These are phyloP conservation scores for Orientallactaga bullata DNA, from an alignment of 2,113 vertebrate genomes.

Conservation along the genomic window DNA sequence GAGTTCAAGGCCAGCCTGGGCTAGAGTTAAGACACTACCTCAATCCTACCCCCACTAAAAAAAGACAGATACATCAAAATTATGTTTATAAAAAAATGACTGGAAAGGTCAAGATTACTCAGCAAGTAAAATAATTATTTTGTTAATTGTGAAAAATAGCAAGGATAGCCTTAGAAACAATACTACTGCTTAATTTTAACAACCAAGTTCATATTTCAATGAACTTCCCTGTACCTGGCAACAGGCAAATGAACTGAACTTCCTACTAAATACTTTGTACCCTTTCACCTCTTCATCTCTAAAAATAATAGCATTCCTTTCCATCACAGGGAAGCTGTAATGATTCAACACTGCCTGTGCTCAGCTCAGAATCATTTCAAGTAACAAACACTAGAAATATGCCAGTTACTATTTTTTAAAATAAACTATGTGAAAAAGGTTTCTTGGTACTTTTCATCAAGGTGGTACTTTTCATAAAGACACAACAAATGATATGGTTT, in stretches of 20 bases:
- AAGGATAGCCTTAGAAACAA: not conserved
- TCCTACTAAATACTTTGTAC: not conserved
- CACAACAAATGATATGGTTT: not conserved
- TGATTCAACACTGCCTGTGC: not conserved
- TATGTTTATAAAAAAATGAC: not conserved
- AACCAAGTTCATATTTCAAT: not conserved
- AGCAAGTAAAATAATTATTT: not conserved
- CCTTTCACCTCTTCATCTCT: constrained; percentile 12
- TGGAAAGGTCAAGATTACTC: not conserved
- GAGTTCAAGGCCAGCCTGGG: too few species aligned
- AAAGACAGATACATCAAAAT: constrained; percentile 14
- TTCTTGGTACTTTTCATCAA: not conserved
- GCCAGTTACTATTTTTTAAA: not conserved
- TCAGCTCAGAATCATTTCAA: constrained; percentile 10
- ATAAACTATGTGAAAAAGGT: not conserved
- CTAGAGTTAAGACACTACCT: too few species aligned
- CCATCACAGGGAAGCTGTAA: not conserved
- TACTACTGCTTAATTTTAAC: not conserved
- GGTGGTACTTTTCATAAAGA: not conserved
- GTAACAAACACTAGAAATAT: not conserved
- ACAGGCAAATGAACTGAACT: not conserved
- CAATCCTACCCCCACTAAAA: not conserved
- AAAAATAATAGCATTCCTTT: not conserved
- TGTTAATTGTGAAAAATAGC: not conserved
- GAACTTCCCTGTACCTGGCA: not conserved